These are phyloP conservation scores for Leuciscus idus DNA, from an alignment of 2,113 vertebrate genomes.

Conservation along the genomic window DNA sequence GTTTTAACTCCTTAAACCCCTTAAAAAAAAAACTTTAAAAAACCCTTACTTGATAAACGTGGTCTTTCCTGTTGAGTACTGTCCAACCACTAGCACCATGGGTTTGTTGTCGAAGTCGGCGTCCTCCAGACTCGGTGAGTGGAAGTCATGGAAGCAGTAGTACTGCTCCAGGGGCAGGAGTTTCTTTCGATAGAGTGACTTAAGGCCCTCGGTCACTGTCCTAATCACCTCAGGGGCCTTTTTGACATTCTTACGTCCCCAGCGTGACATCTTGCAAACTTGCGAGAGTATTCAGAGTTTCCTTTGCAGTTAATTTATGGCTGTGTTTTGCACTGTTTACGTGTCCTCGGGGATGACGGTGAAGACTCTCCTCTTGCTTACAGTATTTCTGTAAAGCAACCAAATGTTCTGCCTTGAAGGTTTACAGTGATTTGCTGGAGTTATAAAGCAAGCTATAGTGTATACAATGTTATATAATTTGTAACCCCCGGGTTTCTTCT, in stretches of 20 bases:
- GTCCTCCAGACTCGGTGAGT: conserved; percentile 86
- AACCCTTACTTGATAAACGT: conserved; percentile 85
- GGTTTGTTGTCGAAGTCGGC: conserved; percentile 94
- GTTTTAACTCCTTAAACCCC: not conserved
- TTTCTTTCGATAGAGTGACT: conserved; percentile 85
- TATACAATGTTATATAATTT: not conserved
- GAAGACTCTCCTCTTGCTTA: conserved; percentile 68
- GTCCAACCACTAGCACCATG: conserved; percentile 92
- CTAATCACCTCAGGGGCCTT: conserved; percentile 85
- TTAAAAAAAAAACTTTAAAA: not conserved
- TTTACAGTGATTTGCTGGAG: not conserved
- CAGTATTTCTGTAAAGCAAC: conserved; percentile 66
- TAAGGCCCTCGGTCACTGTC: conserved; percentile 87
- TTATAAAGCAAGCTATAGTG: conserved; percentile 36
- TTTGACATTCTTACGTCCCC: conserved; percentile 83
- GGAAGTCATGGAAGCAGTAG: conserved; percentile 89
- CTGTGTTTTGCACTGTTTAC: conserved; percentile 45
- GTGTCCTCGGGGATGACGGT: conserved; percentile 59
- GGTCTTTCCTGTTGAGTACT: conserved; percentile 94
- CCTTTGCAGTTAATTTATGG: conserved; percentile 40
- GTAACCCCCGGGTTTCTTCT: not conserved
- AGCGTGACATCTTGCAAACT: conserved; percentile 84
- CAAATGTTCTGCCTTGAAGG: conserved; percentile 54
- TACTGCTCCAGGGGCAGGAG: conserved; percentile 87
- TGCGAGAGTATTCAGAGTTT: conserved; percentile 22